phyloP scores from a whole-genome alignment of 2,113 vertebrate genomes.

The Harpagus bidentatus region DNA sequence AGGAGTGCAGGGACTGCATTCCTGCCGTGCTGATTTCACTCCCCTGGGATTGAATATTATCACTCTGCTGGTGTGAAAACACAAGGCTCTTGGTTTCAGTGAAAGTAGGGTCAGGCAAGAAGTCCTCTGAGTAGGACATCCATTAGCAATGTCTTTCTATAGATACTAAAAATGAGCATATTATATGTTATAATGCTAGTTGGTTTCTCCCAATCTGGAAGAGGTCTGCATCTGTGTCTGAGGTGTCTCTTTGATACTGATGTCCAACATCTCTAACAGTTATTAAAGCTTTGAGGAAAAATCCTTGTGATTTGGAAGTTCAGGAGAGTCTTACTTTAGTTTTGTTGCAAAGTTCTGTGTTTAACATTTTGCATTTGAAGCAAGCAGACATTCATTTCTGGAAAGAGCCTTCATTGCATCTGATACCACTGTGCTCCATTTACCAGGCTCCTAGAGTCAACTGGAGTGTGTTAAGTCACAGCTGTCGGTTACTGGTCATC shows the following conservation, averaged over 20 bases:
- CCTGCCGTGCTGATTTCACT: neutral
- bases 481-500: neutral
- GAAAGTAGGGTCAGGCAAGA: neutral
- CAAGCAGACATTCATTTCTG: neutral
- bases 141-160: neutral
- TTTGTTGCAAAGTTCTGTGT: neutral
- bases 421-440: neutral
- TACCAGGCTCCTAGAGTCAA: neutral
- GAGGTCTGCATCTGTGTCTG: neutral
- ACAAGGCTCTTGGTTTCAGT: neutral
- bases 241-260: neutral
- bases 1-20: neutral
- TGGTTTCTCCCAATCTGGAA: neutral
- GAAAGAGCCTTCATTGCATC: neutral
- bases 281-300: neutral
- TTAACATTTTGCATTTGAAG: neutral
- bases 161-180: neutral
- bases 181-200: neutral
- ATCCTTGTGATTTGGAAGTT: neutral
- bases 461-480: neutral
- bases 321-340: neutral
- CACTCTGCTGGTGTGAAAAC: neutral
- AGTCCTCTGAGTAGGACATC: neutral
- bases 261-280: neutral
- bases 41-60: neutral